Percentiles rank a stretch among this genome's conserved stretches.
Evolutionary conservation across 2,113 vertebrate species (phyloP).

Genomic region (Upupa epops): DNA sequence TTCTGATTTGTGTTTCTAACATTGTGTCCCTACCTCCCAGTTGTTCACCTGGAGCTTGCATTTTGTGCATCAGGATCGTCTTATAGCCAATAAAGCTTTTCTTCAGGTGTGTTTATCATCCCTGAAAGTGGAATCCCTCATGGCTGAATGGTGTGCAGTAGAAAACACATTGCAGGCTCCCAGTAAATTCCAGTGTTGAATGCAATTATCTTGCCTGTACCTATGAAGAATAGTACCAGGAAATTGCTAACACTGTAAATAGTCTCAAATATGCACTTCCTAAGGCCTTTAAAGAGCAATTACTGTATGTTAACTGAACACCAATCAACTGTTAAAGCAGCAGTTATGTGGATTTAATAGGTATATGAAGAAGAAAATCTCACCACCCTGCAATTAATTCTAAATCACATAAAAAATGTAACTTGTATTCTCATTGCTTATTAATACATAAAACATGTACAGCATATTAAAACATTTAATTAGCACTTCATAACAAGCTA

Average conservation of each 20-base stretch:
- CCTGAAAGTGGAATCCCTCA: background rate
- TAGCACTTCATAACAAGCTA: constrained; percentile 22
- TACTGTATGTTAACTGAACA: constrained; percentile 74
- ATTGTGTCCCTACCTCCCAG: background rate
- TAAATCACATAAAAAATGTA: constrained; percentile 61
- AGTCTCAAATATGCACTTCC: constrained; percentile 68
- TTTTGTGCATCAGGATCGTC: background rate
- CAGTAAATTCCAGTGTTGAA: background rate
- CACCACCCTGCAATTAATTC: constrained; percentile 53
- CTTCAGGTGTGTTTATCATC: background rate
- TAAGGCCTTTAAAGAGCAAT: constrained; percentile 77
- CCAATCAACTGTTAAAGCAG: constrained; percentile 75
- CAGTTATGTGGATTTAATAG: constrained; percentile 64
- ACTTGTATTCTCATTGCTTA: constrained; percentile 61
- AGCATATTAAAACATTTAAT: constrained; percentile 67
- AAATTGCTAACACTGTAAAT: constrained; percentile 75
- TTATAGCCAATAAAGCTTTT: background rate
- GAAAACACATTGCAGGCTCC: background rate
- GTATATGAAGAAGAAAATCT: constrained; percentile 62
- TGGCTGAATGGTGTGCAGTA: background rate
- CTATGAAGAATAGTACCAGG: constrained; percentile 57
- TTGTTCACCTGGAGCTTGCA: background rate
- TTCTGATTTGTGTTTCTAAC: constrained; percentile 29
- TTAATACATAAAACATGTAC: constrained; percentile 63
- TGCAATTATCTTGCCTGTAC: constrained; percentile 20